A percentile compares a stretch with the other conserved stretches of the same genome.
phyloP scores from a whole-genome alignment of 2,797 vertebrate species.

The Acrossocheilus wenchowensis region DNA sequence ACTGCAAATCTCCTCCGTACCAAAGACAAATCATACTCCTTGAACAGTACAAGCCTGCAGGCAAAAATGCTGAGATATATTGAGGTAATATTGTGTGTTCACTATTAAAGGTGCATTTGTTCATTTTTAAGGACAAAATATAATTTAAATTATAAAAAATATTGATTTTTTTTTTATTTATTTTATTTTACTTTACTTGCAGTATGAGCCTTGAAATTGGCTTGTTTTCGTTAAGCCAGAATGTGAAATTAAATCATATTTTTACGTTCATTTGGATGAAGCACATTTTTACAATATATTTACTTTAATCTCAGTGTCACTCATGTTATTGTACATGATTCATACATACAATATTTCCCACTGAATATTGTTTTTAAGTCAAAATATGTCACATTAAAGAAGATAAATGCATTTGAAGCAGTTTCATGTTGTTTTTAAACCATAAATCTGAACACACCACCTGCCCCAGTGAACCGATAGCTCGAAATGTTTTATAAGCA shows the following conservation, averaged over 20 bases:
- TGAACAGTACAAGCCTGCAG: background rate
- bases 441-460: slow-evolving; percentile 22
- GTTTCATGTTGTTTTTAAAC: background rate
- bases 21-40: slow-evolving; percentile 15
- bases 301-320: background rate
- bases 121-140: background rate
- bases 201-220: background rate
- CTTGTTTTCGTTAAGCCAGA: background rate
- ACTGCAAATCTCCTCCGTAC: background rate
- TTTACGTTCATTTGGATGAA: background rate
- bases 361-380: background rate
- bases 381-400: background rate
- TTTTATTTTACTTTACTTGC: background rate
- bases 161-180: no score
- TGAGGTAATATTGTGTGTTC: background rate
- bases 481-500: slow-evolving; percentile 10
- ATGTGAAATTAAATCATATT: background rate
- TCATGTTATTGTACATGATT: background rate
- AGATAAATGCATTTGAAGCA: background rate
- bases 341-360: background rate
- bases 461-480: slow-evolving; percentile 5
- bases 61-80: background rate
- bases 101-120: background rate
- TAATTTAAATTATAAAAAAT: no score
- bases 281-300: background rate